A percentile compares a stretch with the other conserved stretches of the same genome.
Conservation (phyloP, 2,888 invertebrate genomes). For the Chirona hameri region DNA sequence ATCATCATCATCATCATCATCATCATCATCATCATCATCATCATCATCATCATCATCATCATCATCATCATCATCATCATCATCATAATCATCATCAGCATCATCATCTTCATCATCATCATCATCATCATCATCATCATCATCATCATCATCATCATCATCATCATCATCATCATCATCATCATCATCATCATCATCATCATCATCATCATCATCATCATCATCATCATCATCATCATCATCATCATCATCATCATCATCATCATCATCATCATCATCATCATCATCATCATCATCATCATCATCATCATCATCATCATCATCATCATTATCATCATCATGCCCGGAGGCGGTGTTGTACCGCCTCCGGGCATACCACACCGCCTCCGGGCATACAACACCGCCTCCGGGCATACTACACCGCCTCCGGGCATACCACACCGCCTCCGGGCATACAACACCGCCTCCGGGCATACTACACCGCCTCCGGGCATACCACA, state of each 20-base stretch:
- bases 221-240: conserved; percentile 22
- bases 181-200: conserved; percentile 22
- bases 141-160: conserved; percentile 10
- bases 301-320: conserved; percentile 22
- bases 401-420: too few relatives aligned
- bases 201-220: conserved; percentile 22
- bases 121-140: conserved; percentile 22
- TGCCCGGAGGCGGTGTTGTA: too few relatives aligned
- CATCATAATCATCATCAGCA: too few relatives aligned
- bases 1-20: conserved; percentile 22
- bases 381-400: too few relatives aligned
- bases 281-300: conserved; percentile 22
- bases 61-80: too few relatives aligned
- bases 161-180: conserved; percentile 22
- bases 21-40: conserved; percentile 10
- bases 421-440: too few relatives aligned
- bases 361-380: too few relatives aligned
- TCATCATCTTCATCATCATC: too few relatives aligned
- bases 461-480: too few relatives aligned
- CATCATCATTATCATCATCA: conserved; percentile 22
- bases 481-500: too few relatives aligned
- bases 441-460: too few relatives aligned
- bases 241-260: conserved; percentile 22
- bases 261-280: conserved; percentile 22
- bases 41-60: conserved; percentile 22